A percentile compares a stretch with the other conserved stretches of the same genome.
These are phyloP conservation scores for Rhodeus uyekii DNA, from an alignment of 2,797 vertebrate species.

Conservation along the genomic window DNA sequence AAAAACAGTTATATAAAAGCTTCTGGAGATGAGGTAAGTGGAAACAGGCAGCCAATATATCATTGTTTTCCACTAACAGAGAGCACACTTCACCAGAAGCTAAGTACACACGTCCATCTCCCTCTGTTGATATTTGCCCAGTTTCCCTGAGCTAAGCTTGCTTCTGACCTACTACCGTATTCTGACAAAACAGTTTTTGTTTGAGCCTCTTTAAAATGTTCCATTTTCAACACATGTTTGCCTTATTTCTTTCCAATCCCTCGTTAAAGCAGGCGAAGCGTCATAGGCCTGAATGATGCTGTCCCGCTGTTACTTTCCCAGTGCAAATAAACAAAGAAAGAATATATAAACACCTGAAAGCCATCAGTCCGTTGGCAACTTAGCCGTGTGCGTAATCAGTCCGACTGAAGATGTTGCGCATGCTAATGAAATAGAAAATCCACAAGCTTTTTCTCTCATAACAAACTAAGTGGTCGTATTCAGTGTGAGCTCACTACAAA, in stretches of 20 bases:
- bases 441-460: slow-evolving; percentile 12
- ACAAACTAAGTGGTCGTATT: slow-evolving; percentile 13
- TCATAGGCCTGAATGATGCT: slow-evolving; percentile 38
- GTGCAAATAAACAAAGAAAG: slow-evolving; percentile 37
- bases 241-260: slow-evolving; percentile 72
- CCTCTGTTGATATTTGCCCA: slow-evolving; percentile 70
- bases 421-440: slow-evolving; percentile 16
- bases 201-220: slow-evolving; percentile 66
- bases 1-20: slow-evolving; percentile 64
- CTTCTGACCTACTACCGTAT: slow-evolving; percentile 73
- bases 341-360: slow-evolving; percentile 34
- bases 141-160: slow-evolving; percentile 79
- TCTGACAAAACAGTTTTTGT: slow-evolving; percentile 78
- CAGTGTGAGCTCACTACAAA: slow-evolving; percentile 23
- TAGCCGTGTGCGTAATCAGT: slow-evolving; percentile 2
- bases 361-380: slow-evolving; percentile 4
- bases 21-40: slow-evolving; percentile 70
- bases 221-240: slow-evolving; percentile 74
- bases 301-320: slow-evolving; percentile 43
- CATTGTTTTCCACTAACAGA: slow-evolving; percentile 31
- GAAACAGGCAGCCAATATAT: slow-evolving; percentile 65
- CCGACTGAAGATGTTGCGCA: slow-evolving; percentile 11
- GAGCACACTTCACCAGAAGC: slow-evolving; percentile 19
- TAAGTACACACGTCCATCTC: slow-evolving; percentile 23
- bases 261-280: slow-evolving; percentile 57